These are phyloP conservation scores for Venustaconcha ellipsiformis DNA, from an alignment of 1,140 invertebrate genomes.

Conservation along the genomic window DNA sequence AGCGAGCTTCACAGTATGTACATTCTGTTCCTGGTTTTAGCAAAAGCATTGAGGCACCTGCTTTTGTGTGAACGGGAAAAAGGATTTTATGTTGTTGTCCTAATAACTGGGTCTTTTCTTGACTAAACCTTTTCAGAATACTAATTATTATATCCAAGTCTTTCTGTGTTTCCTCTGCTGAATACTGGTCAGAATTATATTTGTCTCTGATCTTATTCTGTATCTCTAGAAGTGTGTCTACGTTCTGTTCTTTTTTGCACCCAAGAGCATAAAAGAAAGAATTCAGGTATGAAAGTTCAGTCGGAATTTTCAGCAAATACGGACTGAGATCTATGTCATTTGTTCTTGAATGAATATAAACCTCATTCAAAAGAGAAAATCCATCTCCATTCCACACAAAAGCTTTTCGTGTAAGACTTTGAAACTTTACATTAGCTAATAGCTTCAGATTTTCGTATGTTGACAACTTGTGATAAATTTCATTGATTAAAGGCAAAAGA, in stretches of 20 bases:
- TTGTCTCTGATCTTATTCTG: not conserved
- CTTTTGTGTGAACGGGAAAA: constrained; percentile 1
- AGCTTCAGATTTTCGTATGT: not conserved
- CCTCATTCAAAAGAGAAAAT: not conserved
- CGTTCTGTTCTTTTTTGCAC: constrained; percentile 1
- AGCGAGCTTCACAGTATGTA: not conserved
- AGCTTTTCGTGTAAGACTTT: not conserved
- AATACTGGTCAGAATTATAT: not conserved
- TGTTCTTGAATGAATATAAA: not conserved
- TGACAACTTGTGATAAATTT: constrained; percentile 6
- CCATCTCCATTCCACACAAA: constrained; percentile 5
- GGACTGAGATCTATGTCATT: constrained; percentile 8
- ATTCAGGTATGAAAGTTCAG: constrained; percentile 1
- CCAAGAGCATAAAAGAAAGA: constrained; percentile 4
- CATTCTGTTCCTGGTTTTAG: not conserved
- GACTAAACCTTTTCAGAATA: constrained; percentile 4
- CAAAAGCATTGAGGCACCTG: not conserved
- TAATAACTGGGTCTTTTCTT: not conserved
- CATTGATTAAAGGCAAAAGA: constrained; percentile 4
- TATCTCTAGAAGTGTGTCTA: not conserved
- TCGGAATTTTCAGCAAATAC: not conserved
- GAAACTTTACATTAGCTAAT: not conserved
- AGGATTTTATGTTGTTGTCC: not conserved
- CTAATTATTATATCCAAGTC: not conserved
- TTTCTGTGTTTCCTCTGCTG: not conserved